These are phyloP conservation scores for Leucozona laternaria DNA, from an alignment of 2,888 invertebrate genomes.

Conservation along the genomic window DNA sequence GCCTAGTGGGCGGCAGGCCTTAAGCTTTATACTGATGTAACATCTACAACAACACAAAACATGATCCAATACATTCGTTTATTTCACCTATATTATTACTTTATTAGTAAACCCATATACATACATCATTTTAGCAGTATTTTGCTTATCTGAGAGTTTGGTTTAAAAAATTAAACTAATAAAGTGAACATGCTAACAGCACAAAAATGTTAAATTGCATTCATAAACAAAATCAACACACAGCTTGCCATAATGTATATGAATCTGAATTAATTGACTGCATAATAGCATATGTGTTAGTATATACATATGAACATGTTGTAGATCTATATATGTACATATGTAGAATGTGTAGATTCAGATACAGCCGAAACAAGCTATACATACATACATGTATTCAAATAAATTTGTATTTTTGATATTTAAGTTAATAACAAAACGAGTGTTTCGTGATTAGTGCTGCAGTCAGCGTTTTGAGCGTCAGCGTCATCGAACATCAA, in stretches of 20 bases:
- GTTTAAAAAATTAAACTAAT: neutral
- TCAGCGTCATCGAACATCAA: neutral
- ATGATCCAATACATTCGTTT: neutral
- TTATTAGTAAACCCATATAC: neutral
- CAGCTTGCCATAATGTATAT: slow-evolving; percentile 21
- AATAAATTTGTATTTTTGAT: neutral
- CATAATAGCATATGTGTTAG: slow-evolving; percentile 7
- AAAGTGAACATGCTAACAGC: slow-evolving; percentile 41
- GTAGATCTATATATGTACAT: neutral
- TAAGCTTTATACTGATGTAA: too few species aligned
- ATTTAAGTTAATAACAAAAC: slow-evolving; percentile 1
- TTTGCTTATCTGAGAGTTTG: slow-evolving; percentile 6
- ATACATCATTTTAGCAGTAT: neutral
- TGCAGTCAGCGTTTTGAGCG: neutral
- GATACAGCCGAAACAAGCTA: neutral
- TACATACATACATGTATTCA: neutral
- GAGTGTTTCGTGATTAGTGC: neutral
- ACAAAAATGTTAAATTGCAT: slow-evolving; percentile 59
- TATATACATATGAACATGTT: neutral
- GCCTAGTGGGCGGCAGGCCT: too few species aligned
- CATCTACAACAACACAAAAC: too few species aligned
- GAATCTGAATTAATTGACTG: slow-evolving; percentile 66
- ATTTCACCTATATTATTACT: neutral
- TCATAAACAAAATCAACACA: slow-evolving; percentile 61
- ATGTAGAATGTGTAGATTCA: neutral